Evolutionary conservation across 1,140 invertebrate species (phyloP).

Genomic region (Patella vulgata): DNA sequence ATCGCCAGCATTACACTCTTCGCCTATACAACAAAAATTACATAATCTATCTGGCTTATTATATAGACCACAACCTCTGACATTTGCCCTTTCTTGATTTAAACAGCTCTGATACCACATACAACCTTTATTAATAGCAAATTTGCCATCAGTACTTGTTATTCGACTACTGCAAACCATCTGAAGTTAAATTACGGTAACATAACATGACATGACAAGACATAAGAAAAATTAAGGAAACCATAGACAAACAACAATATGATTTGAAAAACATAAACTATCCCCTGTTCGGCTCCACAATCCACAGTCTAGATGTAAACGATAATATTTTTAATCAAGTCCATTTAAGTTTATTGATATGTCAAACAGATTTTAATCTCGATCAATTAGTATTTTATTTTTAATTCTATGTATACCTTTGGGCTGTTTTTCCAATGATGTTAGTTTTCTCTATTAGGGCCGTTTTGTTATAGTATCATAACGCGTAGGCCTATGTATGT

Average conservation of each 20-base stretch:
- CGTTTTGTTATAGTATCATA: no score
- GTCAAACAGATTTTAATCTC: no score
- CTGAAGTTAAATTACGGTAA: slow-evolving; percentile 7
- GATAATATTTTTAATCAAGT: background rate
- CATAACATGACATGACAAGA: no score
- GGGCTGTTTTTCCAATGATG: no score
- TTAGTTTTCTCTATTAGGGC: no score
- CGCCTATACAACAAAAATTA: slow-evolving; percentile 12
- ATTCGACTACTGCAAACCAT: background rate
- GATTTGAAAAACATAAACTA: background rate
- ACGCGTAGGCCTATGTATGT: no score
- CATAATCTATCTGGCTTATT: background rate
- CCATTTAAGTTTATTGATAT: no score
- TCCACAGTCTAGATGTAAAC: background rate
- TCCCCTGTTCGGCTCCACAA: background rate
- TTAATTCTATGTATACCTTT: no score
- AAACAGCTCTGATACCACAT: background rate
- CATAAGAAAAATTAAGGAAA: no score
- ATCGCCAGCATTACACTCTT: background rate
- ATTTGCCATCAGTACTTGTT: background rate
- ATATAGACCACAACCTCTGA: background rate
- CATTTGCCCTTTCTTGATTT: background rate
- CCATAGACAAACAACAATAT: no score
- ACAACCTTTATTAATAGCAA: slow-evolving; percentile 4
- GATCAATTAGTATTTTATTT: no score